These are phyloP conservation scores for Priocnemis perturbator DNA, from an alignment of 2,888 invertebrate genomes.

Conservation along the genomic window DNA sequence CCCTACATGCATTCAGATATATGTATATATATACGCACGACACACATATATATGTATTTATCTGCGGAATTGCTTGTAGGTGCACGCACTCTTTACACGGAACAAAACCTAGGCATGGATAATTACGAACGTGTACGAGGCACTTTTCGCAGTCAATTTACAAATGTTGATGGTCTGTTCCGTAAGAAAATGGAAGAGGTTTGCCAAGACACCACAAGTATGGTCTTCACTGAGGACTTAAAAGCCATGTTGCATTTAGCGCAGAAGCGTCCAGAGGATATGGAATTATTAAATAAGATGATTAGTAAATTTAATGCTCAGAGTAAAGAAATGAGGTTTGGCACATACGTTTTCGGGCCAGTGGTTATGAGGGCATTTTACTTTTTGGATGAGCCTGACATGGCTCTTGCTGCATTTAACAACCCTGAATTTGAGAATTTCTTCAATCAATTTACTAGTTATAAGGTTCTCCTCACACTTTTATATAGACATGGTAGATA, in stretches of 20 bases:
- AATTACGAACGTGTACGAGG: constrained; percentile 78
- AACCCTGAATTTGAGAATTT: constrained; percentile 80
- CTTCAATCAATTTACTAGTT: constrained; percentile 84
- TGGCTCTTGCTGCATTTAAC: constrained; percentile 82
- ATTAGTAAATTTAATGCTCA: constrained; percentile 85
- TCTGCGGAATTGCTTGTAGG: constrained; percentile 43
- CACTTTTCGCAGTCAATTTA: constrained; percentile 79
- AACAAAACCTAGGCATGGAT: constrained; percentile 80
- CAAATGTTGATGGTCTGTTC: constrained; percentile 81
- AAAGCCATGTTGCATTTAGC: constrained; percentile 87
- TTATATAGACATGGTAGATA: constrained; percentile 83
- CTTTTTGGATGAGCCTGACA: constrained; percentile 81
- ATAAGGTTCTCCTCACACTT: constrained; percentile 83
- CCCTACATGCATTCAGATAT: background rate
- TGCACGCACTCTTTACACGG: constrained; percentile 77
- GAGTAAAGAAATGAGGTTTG: constrained; percentile 84
- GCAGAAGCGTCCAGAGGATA: constrained; percentile 79
- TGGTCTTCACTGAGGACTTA: constrained; percentile 90
- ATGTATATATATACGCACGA: background rate
- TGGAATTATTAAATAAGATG: constrained; percentile 82
- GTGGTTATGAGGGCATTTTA: constrained; percentile 88
- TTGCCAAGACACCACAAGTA: constrained; percentile 76
- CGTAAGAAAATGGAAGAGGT: constrained; percentile 82
- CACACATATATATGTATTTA: background rate
- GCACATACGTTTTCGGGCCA: constrained; percentile 89